Evolutionary conservation across 2,113 vertebrate species (phyloP).

Genomic region (Myanophis thanlyinensis): DNA sequence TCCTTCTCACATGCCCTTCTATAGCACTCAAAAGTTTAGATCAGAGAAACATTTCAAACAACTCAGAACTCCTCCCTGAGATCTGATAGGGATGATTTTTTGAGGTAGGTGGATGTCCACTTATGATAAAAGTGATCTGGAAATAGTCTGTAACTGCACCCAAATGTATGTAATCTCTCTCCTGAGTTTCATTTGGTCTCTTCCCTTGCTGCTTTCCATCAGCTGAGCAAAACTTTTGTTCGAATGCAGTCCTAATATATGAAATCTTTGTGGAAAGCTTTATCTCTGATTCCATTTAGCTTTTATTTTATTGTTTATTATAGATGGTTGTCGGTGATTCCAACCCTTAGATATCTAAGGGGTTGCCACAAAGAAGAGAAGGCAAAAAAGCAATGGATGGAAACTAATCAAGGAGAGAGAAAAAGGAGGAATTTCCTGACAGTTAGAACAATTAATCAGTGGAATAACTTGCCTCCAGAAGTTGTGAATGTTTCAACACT

Average conservation of each 20-base stretch:
- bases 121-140: neutral
- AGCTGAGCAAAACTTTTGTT: neutral
- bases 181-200: neutral
- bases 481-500: too few species aligned
- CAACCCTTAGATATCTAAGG: too few species aligned
- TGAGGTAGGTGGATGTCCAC: neutral
- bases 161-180: neutral
- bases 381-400: too few species aligned
- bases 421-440: too few species aligned
- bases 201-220: neutral
- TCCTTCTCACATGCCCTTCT: neutral
- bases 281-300: neutral
- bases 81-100: neutral
- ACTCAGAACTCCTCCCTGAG: neutral
- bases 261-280: neutral
- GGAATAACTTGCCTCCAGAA: too few species aligned
- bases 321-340: neutral
- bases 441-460: too few species aligned
- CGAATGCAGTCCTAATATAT: neutral
- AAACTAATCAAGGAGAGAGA: too few species aligned
- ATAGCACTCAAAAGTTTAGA: neutral
- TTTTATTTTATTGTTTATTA: neutral
- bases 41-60: neutral
- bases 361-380: too few species aligned
- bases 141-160: neutral